Evolutionary conservation across 1,140 invertebrate genomes (phyloP).

Genomic region (Charaxes varanes): DNA sequence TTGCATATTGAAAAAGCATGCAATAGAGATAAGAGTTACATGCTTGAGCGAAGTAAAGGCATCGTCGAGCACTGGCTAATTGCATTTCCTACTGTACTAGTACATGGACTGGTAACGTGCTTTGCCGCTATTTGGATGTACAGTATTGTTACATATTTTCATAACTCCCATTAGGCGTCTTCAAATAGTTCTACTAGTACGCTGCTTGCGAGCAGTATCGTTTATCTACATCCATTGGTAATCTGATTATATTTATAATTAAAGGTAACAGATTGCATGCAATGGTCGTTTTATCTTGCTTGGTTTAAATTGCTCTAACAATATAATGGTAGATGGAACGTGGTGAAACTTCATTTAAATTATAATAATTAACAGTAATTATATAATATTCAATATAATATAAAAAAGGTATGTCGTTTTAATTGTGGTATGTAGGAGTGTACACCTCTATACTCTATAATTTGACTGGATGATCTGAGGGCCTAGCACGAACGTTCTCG

Average conservation of each 20-base stretch:
- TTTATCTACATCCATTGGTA: slow-evolving; percentile 9
- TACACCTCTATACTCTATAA: no score
- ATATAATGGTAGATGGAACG: no score
- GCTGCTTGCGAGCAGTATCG: slow-evolving; percentile 6
- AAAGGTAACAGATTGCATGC: neutral
- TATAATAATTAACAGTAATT: no score
- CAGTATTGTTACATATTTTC: slow-evolving; percentile 18
- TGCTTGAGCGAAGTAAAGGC: slow-evolving; percentile 56
- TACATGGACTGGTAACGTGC: slow-evolving; percentile 50
- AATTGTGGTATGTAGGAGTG: no score
- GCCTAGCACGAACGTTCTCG: no score
- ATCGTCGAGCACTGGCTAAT: slow-evolving; percentile 55
- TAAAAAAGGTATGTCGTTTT: no score
- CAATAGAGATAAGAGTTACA: slow-evolving; percentile 70
- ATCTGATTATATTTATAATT: slow-evolving; percentile 7
- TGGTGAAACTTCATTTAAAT: no score
- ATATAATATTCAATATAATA: no score
- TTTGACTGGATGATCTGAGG: no score
- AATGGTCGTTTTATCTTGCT: neutral
- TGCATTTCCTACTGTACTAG: slow-evolving; percentile 67
- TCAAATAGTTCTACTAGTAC: slow-evolving; percentile 3
- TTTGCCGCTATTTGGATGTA: slow-evolving; percentile 27
- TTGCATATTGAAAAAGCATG: slow-evolving; percentile 73
- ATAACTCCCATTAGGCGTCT: slow-evolving; percentile 13
- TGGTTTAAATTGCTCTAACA: neutral